Evolutionary conservation across 1,140 invertebrate species (phyloP).

Genomic region (Sesamia nonagrioides): DNA sequence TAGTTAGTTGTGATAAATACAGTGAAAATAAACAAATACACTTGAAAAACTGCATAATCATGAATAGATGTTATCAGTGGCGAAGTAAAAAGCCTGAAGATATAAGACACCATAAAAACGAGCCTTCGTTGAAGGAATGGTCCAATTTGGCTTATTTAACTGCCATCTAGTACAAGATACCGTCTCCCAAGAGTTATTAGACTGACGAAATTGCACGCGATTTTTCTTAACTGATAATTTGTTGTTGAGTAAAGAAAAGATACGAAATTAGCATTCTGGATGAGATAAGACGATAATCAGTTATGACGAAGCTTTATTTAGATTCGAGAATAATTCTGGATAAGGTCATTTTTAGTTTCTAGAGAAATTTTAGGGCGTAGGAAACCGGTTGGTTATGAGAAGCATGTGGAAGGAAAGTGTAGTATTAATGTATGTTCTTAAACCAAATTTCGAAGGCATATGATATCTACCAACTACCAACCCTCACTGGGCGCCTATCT

Average conservation of each 20-base stretch:
- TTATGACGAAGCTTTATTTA: constrained; percentile 26
- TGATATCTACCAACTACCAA: too few species aligned
- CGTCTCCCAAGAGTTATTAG: constrained; percentile 75
- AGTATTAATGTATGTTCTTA: too few species aligned
- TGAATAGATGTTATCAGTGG: constrained; percentile 69
- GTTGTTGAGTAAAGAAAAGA: constrained; percentile 25
- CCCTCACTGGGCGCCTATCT: too few species aligned
- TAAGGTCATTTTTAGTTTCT: neutral
- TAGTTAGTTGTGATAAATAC: neutral
- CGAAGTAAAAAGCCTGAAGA: constrained; percentile 64
- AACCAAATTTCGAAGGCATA: too few species aligned
- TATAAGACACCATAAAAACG: constrained; percentile 71
- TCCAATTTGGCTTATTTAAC: constrained; percentile 80
- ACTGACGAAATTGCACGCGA: constrained; percentile 72
- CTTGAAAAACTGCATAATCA: constrained; percentile 1
- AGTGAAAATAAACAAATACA: neutral
- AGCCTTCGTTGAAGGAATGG: constrained; percentile 67
- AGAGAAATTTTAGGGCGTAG: neutral
- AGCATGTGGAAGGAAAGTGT: too few species aligned
- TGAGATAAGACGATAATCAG: constrained; percentile 33
- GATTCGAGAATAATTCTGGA: neutral
- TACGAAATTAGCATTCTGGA: constrained; percentile 24
- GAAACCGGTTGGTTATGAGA: too few species aligned
- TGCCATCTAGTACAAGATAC: constrained; percentile 73
- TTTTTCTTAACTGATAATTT: constrained; percentile 63